Evolutionary conservation across 2,113 vertebrate genomes (phyloP), one percentile per base, ranked within the genome.

Genomic region (Urocolius indicus): DNA sequence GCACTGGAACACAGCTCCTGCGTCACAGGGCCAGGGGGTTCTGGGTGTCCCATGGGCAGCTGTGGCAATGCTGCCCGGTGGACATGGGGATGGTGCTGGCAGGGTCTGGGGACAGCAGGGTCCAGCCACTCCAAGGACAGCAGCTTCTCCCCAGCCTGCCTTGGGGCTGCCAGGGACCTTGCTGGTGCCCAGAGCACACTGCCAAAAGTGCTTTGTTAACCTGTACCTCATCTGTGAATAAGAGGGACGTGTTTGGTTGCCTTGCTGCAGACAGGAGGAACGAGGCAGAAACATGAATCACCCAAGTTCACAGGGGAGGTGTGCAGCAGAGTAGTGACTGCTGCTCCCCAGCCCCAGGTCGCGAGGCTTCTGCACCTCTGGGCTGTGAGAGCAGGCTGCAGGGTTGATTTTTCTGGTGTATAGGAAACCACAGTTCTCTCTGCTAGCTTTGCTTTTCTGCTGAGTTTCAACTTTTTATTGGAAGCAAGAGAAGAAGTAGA

Each of bases 11-110:
- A 41, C n/a, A 34, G 0, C 34, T 7, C 51, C 45, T 8, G 59
- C n/a, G n/a, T n/a, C n/a, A n/a, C 29, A 13, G 55, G 24, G 6
- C n/a, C 0, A 0, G 29, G 14, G 45, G 38, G 38, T 24, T 10
- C 36, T 5, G 0, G 11, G 5, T 2, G 2, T n/a, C 29, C 36
- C 9, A 2, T 4, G 1, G 24, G 36, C 7, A 22, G 24, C 81
- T 15, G 3, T 29, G 32, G 26, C 30, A 22, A n/a, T 41, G 12
- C 38, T 41, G 38, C 38, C 12, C 38, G 38, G 38, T 12, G 38
- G 38, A 41, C 38, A 41, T 10, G 38, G 38, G 49, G 49, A 46
- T 3, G 6, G 32, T 19, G 51, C 26, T 30, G 32, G 38, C 62
- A 23, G 49, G 51, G 38, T 29, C 51, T 46, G 62, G 51, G 77